Percentiles rank a stretch among this genome's conserved stretches.
phyloP scores from a whole-genome alignment of 2,113 vertebrate genomes.

The Burhinus oedicnemus region DNA sequence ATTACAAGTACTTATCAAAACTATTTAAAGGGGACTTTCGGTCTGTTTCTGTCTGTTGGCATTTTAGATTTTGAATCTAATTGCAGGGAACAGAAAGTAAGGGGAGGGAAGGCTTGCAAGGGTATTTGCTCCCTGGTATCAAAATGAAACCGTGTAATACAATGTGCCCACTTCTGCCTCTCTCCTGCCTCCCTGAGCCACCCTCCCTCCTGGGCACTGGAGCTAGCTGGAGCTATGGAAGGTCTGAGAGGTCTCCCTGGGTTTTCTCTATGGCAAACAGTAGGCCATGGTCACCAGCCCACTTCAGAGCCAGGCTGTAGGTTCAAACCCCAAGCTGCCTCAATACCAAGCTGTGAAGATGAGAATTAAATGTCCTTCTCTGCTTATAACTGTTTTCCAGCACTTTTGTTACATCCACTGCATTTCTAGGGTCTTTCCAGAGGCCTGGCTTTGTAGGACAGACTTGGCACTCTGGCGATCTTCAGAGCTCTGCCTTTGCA shows the following conservation, averaged over 20 bases:
- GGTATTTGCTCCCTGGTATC: rapidly evolving
- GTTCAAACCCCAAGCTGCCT: background rate
- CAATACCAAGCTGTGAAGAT: background rate
- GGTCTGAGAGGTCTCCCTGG: background rate
- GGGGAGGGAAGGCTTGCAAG: background rate
- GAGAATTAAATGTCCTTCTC: background rate
- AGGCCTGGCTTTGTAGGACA: background rate
- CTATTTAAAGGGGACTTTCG: background rate
- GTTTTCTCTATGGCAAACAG: background rate
- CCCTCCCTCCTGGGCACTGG: background rate
- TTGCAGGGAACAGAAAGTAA: background rate
- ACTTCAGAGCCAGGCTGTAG: background rate
- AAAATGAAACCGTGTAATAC: background rate
- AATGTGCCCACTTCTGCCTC: background rate
- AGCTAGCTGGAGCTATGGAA: background rate
- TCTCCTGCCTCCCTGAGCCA: background rate
- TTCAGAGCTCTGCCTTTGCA: background rate
- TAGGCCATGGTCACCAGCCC: background rate
- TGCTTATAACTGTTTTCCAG: background rate
- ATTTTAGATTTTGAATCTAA: background rate
- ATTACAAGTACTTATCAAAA: background rate
- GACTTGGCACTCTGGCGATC: background rate
- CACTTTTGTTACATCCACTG: background rate
- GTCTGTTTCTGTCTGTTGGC: background rate
- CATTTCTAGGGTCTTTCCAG: background rate